Conservation (phyloP, 2,888 invertebrate genomes). For the Tachina lurida region DNA sequence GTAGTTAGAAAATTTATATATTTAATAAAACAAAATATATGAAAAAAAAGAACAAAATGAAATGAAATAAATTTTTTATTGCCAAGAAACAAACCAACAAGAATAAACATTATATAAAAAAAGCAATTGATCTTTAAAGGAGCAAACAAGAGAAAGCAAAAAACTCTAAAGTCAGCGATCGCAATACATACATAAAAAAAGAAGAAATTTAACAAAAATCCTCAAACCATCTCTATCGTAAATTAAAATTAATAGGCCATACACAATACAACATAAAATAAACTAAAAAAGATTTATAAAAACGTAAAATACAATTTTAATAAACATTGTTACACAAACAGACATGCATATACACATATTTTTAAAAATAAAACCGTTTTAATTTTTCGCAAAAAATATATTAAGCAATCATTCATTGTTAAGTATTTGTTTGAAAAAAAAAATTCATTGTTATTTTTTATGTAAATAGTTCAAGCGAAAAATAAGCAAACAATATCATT, state of each 20-base stretch:
- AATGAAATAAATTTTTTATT: slow-evolving; percentile 23
- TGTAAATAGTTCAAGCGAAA: slow-evolving; percentile 10
- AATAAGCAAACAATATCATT: not conserved
- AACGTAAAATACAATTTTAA: not conserved
- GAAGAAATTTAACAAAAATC: slow-evolving; percentile 8
- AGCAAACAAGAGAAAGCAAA: not conserved
- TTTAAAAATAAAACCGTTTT: not conserved
- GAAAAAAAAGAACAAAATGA: not conserved
- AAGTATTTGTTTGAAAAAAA: not conserved
- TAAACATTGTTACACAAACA: slow-evolving; percentile 1
- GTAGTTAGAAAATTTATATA: slow-evolving; percentile 63
- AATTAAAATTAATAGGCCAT: not conserved
- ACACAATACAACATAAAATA: slow-evolving; percentile 4
- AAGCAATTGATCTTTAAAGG: slow-evolving; percentile 14
- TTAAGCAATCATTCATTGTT: slow-evolving; percentile 11
- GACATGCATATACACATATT: not conserved
- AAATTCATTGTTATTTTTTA: not conserved
- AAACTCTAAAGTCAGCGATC: slow-evolving; percentile 35
- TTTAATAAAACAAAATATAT: slow-evolving; percentile 21
- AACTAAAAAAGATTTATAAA: not conserved
- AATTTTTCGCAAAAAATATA: not conserved
- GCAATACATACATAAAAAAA: slow-evolving; percentile 36
- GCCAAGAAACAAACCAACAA: slow-evolving; percentile 20
- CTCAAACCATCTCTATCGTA: slow-evolving; percentile 22
- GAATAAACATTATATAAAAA: not conserved